Evolutionary conservation across 2,113 vertebrate species (phyloP), one percentile per base, ranked within the genome.

Genomic region (Amazona guildingii): DNA sequence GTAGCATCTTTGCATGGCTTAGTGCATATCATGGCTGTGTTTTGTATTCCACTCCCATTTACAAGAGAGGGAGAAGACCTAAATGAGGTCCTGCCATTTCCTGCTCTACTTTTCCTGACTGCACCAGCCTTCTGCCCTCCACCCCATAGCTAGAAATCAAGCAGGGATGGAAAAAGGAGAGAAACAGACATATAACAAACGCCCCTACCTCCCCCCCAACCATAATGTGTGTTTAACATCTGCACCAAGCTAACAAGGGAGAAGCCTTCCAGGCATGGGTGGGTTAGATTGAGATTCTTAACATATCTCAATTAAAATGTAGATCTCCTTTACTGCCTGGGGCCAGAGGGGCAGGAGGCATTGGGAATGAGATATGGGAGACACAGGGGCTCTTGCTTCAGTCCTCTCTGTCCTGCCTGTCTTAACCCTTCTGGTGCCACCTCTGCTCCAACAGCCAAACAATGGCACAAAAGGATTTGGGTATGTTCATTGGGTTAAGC

Each of bases 241-340:
- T 70, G 66, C 37, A 78, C 61, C 55, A 39, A 33, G 33, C 21
- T 31, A 74, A 52, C 51, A 17, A 64, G 52, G 43, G 52, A 93
- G 82, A 89, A 85, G 35, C 81, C 95, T 94, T 70, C 78, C 74
- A 90, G 94, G 87, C 88, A 87, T 4, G 83, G 27, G 48, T 63
- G 91, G 92, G 96, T 52, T 83, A 66, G 59, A 94, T 7, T 66
- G 88, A 77, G 76, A 84, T 95, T 52, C 87, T 77, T 67, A 55
- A 41, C 79, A 70, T 44, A 69, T 94, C 95, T 96, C 89, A 95
- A 96, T 97, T 97, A 95, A 95, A 95, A 91, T 97, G 96, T 48
- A 95, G 96, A 96, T 96, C 31, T 93, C 61, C 55, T 76, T 29
- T 66, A n/a, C 3, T 43, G 92, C 94, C 96, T 66, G 70, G 66